Conservation (phyloP, 2,888 invertebrate genomes). For the Drosophila subquinaria region DNA sequence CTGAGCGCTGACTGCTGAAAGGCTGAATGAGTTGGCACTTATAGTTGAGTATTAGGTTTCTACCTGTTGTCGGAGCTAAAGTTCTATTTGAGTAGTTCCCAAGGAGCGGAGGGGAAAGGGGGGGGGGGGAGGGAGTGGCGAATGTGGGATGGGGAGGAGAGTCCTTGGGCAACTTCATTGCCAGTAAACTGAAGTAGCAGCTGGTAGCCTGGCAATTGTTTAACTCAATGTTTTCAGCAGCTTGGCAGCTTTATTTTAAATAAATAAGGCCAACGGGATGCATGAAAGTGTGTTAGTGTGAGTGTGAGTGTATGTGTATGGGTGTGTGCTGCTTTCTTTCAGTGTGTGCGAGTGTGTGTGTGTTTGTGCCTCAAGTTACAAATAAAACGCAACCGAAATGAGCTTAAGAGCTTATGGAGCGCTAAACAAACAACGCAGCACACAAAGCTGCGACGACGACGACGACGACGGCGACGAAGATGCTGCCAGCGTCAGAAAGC, state of each 20-base stretch:
- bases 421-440: slow-evolving; percentile 77
- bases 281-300: slow-evolving; percentile 7
- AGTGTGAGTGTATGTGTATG: slow-evolving; percentile 14
- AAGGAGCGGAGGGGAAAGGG: not conserved
- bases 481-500: slow-evolving; percentile 1
- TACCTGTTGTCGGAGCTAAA: slow-evolving; percentile 17
- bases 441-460: slow-evolving; percentile 76
- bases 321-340: slow-evolving; percentile 1
- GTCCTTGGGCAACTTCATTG: slow-evolving; percentile 37
- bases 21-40: slow-evolving; percentile 17
- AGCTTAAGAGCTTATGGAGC: slow-evolving; percentile 80
- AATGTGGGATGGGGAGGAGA: not conserved
- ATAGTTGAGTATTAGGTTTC: slow-evolving; percentile 6
- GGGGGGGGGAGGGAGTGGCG: not conserved
- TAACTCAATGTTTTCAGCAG: slow-evolving; percentile 74
- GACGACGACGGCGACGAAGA: slow-evolving; percentile 53
- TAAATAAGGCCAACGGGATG: slow-evolving; percentile 62
- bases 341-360: slow-evolving; percentile 27
- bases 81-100: slow-evolving; percentile 18
- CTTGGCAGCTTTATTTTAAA: slow-evolving; percentile 77
- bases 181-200: slow-evolving; percentile 20
- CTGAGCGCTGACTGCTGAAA: slow-evolving; percentile 1
- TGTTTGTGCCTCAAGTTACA: slow-evolving; percentile 74
- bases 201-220: slow-evolving; percentile 58
- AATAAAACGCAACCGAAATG: slow-evolving; percentile 80